Conservation (phyloP, 2,797 vertebrate genomes). For the Falco berigora region DNA sequence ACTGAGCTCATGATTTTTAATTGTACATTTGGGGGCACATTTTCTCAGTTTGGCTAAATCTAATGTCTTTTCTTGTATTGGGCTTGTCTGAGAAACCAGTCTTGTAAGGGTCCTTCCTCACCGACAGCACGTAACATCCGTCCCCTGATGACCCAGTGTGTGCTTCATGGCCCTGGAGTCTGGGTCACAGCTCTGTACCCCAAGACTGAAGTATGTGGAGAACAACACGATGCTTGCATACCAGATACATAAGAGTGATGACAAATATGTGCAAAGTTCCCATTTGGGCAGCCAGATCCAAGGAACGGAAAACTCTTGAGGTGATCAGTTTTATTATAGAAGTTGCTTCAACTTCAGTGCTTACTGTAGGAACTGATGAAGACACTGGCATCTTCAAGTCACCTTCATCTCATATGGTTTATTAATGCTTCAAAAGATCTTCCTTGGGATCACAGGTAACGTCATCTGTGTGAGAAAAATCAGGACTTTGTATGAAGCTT, state of each 20-base stretch:
- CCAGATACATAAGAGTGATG: neutral
- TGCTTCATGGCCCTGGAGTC: neutral
- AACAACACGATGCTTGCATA: neutral
- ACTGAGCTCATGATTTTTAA: neutral
- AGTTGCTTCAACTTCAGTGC: neutral
- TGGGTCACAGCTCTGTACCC: neutral
- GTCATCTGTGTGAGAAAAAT: neutral
- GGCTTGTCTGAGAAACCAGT: neutral
- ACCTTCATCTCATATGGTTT: neutral
- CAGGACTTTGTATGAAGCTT: neutral
- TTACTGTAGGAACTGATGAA: neutral
- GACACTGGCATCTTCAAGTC: neutral
- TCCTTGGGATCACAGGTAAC: neutral
- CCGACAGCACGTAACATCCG: neutral
- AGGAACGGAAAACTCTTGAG: neutral
- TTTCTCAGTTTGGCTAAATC: neutral
- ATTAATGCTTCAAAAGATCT: neutral
- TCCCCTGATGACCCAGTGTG: neutral
- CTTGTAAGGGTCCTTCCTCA: neutral
- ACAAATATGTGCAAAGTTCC: neutral
- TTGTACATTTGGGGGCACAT: neutral
- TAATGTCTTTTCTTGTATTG: neutral
- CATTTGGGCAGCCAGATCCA: neutral
- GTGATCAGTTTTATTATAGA: neutral
- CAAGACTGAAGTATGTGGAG: no score